Conservation (phyloP, 2,888 invertebrate species). For the Thymelicus lineola region DNA sequence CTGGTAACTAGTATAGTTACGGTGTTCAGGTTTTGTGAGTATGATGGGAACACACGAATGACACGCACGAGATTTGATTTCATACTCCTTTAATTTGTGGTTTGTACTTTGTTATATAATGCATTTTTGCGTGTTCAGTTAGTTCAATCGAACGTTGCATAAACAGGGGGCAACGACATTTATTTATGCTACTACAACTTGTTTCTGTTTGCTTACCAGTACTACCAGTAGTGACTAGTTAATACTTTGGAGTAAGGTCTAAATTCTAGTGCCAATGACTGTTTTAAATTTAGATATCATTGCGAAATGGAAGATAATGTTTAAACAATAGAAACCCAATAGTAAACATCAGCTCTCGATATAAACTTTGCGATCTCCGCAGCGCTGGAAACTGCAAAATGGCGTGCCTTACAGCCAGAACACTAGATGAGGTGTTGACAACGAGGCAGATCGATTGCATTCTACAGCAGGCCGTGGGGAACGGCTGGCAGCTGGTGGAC, state of each 20-base stretch:
- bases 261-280: neutral
- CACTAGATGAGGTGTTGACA: constrained; percentile 50
- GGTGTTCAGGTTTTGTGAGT: too few relatives aligned
- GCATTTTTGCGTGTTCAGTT: too few relatives aligned
- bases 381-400: constrained; percentile 5
- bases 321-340: neutral
- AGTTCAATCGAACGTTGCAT: too few relatives aligned
- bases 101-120: too few relatives aligned
- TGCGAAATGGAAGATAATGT: neutral
- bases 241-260: neutral
- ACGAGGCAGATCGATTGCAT: constrained; percentile 56
- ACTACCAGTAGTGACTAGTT: neutral
- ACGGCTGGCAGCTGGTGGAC: constrained; percentile 47
- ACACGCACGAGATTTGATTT: too few relatives aligned
- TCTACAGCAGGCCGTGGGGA: constrained; percentile 47
- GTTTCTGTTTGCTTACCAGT: neutral
- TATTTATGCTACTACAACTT: neutral
- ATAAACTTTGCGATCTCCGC: neutral
- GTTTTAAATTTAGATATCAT: neutral
- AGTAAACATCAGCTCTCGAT: constrained; percentile 3
- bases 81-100: too few relatives aligned
- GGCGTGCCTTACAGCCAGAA: constrained; percentile 21
- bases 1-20: too few relatives aligned
- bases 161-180: too few relatives aligned
- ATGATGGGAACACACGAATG: too few relatives aligned